A percentile compares a stretch with the other conserved stretches of the same genome.
phyloP scores from a whole-genome alignment of 2,113 vertebrate species.

The Mobula birostris region DNA sequence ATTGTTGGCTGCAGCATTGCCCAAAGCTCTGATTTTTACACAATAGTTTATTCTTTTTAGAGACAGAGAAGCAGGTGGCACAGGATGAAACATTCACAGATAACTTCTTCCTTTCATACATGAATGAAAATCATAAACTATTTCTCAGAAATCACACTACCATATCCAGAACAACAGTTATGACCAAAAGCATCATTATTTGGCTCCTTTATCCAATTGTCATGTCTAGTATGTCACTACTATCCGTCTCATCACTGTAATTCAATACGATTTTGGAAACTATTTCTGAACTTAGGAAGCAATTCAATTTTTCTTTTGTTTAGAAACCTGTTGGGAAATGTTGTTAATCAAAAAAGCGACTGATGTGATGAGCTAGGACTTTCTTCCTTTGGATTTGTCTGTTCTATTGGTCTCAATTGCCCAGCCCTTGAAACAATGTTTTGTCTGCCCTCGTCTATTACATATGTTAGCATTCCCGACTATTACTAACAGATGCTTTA shows the following conservation, averaged over 20 bases:
- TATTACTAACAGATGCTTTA: neutral
- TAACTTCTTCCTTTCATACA: neutral
- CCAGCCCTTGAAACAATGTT: neutral
- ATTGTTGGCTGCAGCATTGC: neutral
- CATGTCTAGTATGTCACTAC: neutral
- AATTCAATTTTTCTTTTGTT: neutral
- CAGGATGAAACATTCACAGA: neutral
- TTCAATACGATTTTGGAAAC: neutral
- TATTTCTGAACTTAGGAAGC: neutral
- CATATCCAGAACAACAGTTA: neutral
- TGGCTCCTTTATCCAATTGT: neutral
- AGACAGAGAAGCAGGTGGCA: neutral
- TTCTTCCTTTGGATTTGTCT: neutral
- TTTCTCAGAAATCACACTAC: neutral
- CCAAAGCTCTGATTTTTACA: neutral
- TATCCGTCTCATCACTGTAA: neutral
- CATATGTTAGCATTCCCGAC: neutral
- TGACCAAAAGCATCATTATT: neutral
- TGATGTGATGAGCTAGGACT: neutral
- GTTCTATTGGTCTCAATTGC: neutral
- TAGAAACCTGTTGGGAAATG: neutral
- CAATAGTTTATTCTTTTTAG: neutral
- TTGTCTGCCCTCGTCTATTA: neutral
- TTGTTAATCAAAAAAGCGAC: neutral
- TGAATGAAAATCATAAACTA: neutral